Evolutionary conservation across 2,888 invertebrate species (phyloP), one percentile per base, ranked within the genome.

Genomic region (Carpatolechia fugitivella): DNA sequence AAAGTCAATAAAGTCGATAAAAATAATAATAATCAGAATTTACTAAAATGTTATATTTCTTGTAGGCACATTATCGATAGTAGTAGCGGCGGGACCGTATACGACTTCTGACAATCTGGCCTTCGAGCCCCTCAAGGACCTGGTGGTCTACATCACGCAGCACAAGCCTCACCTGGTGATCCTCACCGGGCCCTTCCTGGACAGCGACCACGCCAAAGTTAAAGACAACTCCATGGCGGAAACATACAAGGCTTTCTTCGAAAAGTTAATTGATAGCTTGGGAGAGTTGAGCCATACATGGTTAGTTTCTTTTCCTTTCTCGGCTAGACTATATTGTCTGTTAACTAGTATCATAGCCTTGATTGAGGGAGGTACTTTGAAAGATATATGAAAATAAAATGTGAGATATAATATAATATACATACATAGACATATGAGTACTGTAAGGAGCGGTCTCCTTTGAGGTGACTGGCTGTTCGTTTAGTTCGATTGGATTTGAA

Each of bases 151-250:
- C 69, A 92, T 97, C 0, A 84, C 82, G 55, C 88, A 92, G 11
- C 91, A 94, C 60, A 91, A 92, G 64, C 98, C 98, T 0, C 94
- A 98, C 76, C 85, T 97, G 16, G 91, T 96, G 36, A 92, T 98
- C 59, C 85, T 98, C 68, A 92, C 95, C 10, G 98, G 98, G 0
- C 98, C 98, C 0, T 96, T 98, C 76, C 77, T 98, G 52, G 97
- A 97, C 70, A 87, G 90, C 8, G 92, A 92, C 18, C 94, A 95
- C 77, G 81, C 91, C 11, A 86, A 92, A 56, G 87, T 95, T n/a
- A 88, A 84, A 38, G 92, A 93, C 56, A 91, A 92, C 56, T 78
- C 86, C 0, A 85, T 95, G 65, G 92, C 92, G 0, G 93, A 94
- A 65, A 92, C 94, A 0, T 96, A 92, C 77, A 94, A 95, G 54